Percentiles rank a stretch among this genome's conserved stretches.
Conservation (phyloP, 2,888 invertebrate genomes). For the Noctuana brunneofusca region DNA sequence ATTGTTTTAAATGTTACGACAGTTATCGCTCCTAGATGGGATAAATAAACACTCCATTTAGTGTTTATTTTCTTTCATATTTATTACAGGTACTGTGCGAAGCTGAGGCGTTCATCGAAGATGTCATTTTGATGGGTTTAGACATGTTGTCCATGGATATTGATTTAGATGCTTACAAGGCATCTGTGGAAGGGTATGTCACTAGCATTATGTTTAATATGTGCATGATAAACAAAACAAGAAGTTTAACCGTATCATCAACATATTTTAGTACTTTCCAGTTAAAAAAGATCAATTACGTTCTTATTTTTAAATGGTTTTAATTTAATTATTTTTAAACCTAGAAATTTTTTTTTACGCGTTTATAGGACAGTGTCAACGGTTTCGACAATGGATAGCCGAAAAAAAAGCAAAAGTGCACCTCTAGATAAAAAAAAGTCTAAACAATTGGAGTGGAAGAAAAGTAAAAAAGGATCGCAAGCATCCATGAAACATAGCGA, state of each 20-base stretch:
- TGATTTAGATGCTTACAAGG: slow-evolving; percentile 59
- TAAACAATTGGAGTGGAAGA: slow-evolving; percentile 48
- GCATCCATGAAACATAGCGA: slow-evolving; percentile 56
- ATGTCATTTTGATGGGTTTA: slow-evolving; percentile 67
- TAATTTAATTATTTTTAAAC: no score
- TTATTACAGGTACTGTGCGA: slow-evolving; percentile 64
- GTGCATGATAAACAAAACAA: neutral
- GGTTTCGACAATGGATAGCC: slow-evolving; percentile 56
- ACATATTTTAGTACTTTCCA: no score
- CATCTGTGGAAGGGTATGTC: slow-evolving; percentile 50
- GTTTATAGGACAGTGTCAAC: slow-evolving; percentile 52
- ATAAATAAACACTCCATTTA: no score
- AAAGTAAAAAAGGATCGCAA: slow-evolving; percentile 52
- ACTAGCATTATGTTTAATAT: neutral
- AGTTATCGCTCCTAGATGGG: no score
- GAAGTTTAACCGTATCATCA: neutral
- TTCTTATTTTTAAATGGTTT: no score
- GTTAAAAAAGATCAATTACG: no score
- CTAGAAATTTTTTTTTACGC: neutral
- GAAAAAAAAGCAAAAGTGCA: slow-evolving; percentile 58
- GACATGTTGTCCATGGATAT: slow-evolving; percentile 74
- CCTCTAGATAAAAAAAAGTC: slow-evolving; percentile 52
- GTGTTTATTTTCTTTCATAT: no score
- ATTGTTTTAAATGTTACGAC: no score
- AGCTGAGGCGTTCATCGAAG: slow-evolving; percentile 76